Percentiles rank a stretch among this genome's conserved stretches.
These are phyloP conservation scores for Hemicrepidius hirtus DNA, from an alignment of 2,888 invertebrate genomes.

Conservation along the genomic window DNA sequence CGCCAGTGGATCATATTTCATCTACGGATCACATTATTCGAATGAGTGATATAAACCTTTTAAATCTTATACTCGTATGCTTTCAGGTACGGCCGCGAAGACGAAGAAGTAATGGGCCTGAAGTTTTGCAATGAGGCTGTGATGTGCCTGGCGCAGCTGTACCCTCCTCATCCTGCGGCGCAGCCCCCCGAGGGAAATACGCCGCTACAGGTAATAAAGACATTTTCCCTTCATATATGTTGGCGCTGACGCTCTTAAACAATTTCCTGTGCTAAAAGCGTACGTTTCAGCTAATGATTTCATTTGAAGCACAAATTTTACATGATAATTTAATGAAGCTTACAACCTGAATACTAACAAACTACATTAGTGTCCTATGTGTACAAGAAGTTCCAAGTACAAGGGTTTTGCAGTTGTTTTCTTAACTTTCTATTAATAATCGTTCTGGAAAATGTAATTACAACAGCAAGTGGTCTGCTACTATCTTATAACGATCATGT, in stretches of 20 bases:
- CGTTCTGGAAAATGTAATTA: no score
- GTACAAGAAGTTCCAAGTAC: not conserved
- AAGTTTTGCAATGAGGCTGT: conserved; percentile 98
- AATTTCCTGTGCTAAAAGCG: conserved; percentile 49
- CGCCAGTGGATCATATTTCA: no score
- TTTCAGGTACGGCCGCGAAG: conserved; percentile 94
- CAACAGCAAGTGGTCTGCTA: no score
- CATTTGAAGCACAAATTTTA: conserved; percentile 40
- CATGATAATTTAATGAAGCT: conserved; percentile 40
- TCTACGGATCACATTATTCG: not conserved
- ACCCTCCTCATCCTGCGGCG: conserved; percentile 77
- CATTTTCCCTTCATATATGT: conserved; percentile 36
- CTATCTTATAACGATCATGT: no score
- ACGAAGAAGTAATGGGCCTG: conserved; percentile 98
- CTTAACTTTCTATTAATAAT: not conserved
- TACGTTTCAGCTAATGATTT: conserved; percentile 47
- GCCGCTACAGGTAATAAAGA: conserved; percentile 82
- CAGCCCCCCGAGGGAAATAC: conserved; percentile 76
- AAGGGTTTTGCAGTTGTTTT: not conserved
- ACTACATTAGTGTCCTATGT: conserved; percentile 15
- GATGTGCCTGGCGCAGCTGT: conserved; percentile 91
- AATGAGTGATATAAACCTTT: conserved; percentile 5
- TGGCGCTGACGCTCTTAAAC: conserved; percentile 49
- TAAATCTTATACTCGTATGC: conserved; percentile 21
- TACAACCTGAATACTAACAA: conserved; percentile 26